phyloP scores from a whole-genome alignment of 1,140 invertebrate genomes.

The Galendromus occidentalis region DNA sequence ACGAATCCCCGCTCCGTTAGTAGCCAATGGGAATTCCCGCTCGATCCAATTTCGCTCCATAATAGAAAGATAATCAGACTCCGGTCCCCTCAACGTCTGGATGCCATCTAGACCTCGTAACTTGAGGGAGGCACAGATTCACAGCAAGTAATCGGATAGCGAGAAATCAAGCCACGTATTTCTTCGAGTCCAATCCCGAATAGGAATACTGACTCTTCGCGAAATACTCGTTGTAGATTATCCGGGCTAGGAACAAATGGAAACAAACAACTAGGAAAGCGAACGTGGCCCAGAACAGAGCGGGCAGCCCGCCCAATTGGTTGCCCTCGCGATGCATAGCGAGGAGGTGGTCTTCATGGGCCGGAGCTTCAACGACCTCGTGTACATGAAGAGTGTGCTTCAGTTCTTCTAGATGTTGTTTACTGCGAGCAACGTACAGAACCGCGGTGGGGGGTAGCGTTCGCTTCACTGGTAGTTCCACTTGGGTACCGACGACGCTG shows the following conservation, averaged over 20 bases:
- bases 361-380: conserved; percentile 67
- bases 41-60: too few relatives aligned
- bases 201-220: conserved; percentile 24
- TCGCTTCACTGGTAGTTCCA: conserved; percentile 67
- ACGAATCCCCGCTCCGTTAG: too few relatives aligned
- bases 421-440: conserved; percentile 74
- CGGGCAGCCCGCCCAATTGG: conserved; percentile 66
- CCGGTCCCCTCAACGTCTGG: too few relatives aligned
- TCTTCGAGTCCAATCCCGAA: background rate
- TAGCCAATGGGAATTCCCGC: too few relatives aligned
- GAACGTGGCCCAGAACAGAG: conserved; percentile 78
- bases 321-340: conserved; percentile 77
- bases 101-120: too few relatives aligned
- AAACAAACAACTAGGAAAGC: conserved; percentile 72
- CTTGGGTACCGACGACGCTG: conserved; percentile 24
- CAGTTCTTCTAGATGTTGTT: conserved; percentile 71
- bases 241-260: conserved; percentile 78
- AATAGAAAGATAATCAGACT: too few relatives aligned
- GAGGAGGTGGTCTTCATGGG: conserved; percentile 76
- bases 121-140: too few relatives aligned
- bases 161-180: background rate
- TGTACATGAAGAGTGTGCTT: conserved; percentile 74
- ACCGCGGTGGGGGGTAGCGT: conserved; percentile 77
- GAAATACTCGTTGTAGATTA: conserved; percentile 77
- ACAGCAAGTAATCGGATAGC: too few relatives aligned